Evolutionary conservation across 1,140 invertebrate species (phyloP).

Genomic region (Drosophila quadrilineata): DNA sequence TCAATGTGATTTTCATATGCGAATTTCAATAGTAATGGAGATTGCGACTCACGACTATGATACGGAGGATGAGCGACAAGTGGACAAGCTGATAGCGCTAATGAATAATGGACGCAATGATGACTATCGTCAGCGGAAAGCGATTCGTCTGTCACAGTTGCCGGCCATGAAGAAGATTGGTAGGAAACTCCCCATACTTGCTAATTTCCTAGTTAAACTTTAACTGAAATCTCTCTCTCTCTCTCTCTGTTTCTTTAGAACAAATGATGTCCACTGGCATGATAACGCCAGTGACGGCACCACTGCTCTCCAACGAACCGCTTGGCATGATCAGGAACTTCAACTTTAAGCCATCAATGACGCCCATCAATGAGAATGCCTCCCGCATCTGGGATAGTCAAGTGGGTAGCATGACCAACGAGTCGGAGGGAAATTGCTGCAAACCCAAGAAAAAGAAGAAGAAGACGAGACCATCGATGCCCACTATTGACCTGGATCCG

Average conservation of each 20-base stretch:
- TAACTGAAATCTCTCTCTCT: no score
- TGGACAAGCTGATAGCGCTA: constrained; percentile 83
- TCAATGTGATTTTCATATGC: neutral
- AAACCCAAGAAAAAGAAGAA: constrained; percentile 69
- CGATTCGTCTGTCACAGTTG: constrained; percentile 53
- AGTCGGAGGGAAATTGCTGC: constrained; percentile 38
- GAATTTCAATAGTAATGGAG: constrained; percentile 89
- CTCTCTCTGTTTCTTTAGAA: no score
- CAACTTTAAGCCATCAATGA: constrained; percentile 60
- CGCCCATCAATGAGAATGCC: constrained; percentile 63
- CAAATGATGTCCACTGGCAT: constrained; percentile 66
- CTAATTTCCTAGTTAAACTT: no score
- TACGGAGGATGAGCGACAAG: constrained; percentile 77
- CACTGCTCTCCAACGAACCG: neutral
- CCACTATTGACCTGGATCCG: constrained; percentile 61
- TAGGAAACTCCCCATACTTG: constrained; percentile 21
- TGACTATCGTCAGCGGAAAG: constrained; percentile 81
- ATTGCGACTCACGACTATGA: constrained; percentile 91
- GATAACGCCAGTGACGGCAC: constrained; percentile 78
- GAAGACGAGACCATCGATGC: constrained; percentile 43
- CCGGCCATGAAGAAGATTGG: constrained; percentile 67
- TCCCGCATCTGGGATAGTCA: constrained; percentile 62
- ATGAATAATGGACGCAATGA: constrained; percentile 87
- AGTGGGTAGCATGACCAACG: constrained; percentile 17
- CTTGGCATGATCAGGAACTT: no score